Evolutionary conservation across 2,797 vertebrate genomes (phyloP).

Genomic region (Melanotaenia maccullochi): DNA sequence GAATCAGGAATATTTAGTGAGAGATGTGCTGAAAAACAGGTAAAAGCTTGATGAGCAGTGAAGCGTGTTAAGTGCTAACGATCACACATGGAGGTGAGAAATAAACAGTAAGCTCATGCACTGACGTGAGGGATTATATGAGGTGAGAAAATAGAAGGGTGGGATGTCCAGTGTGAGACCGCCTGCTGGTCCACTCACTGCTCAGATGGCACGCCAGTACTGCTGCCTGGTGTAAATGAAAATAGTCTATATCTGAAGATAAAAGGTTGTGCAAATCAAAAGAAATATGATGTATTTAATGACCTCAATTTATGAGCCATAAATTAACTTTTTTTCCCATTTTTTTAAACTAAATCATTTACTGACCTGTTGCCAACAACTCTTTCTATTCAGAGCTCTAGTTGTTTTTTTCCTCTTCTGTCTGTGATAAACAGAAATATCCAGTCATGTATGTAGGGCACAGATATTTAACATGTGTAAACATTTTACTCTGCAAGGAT

Average conservation of each 20-base stretch:
- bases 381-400: no score
- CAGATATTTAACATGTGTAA: no score
- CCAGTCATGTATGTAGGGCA: no score
- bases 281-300: no score
- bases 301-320: no score
- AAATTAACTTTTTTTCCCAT: no score
- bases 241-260: not conserved
- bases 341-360: no score
- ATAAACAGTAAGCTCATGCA: not conserved
- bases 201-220: not conserved
- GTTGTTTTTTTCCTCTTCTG: no score
- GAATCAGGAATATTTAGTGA: not conserved
- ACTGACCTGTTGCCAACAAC: no score
- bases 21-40: not conserved
- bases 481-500: no score
- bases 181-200: not conserved
- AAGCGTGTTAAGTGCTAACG: not conserved
- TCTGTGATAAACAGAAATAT: no score
- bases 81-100: constrained; percentile 5
- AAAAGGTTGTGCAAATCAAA: not conserved
- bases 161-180: not conserved
- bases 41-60: not conserved
- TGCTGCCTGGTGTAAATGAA: not conserved
- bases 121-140: not conserved
- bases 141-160: not conserved